Evolutionary conservation across 2,888 invertebrate genomes (phyloP).

Genomic region (Phyto melanocephala): DNA sequence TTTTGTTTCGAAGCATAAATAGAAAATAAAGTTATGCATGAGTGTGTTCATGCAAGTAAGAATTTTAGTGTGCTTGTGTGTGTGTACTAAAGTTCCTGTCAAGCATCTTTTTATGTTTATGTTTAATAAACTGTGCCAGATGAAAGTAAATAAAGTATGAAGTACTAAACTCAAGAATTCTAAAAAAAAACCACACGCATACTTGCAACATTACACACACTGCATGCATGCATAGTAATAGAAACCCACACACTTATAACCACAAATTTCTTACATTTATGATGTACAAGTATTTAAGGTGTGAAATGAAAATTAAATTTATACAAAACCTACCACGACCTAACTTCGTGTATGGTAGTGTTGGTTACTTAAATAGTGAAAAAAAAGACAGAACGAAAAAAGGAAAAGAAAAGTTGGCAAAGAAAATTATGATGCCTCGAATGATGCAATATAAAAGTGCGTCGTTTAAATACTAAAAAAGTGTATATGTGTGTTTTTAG

Average conservation of each 20-base stretch:
- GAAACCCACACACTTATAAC: neutral
- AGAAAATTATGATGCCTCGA: conserved; percentile 40
- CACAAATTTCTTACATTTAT: conserved; percentile 47
- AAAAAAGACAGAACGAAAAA: too few relatives aligned
- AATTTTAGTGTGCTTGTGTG: neutral
- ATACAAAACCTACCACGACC: neutral
- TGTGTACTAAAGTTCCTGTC: conserved; percentile 22
- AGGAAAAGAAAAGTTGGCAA: neutral
- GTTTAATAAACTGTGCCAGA: conserved; percentile 54
- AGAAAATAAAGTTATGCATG: conserved; percentile 22
- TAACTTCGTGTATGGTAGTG: conserved; percentile 23
- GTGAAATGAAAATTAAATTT: conserved; percentile 55
- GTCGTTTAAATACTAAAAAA: neutral
- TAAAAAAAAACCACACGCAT: conserved; percentile 25
- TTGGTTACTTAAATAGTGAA: conserved; percentile 4
- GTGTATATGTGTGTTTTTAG: neutral
- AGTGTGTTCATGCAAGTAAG: neutral
- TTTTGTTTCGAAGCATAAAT: conserved; percentile 11
- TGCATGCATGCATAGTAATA: too few relatives aligned
- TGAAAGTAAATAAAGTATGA: conserved; percentile 50
- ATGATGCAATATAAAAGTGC: conserved; percentile 29
- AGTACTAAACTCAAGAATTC: conserved; percentile 18
- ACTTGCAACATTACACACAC: conserved; percentile 19
- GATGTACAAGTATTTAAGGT: conserved; percentile 49
- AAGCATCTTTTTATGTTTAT: conserved; percentile 44